Evolutionary conservation across 2,113 vertebrate genomes (phyloP), one percentile per base, ranked within the genome.

Genomic region (Damaliscus lunatus): DNA sequence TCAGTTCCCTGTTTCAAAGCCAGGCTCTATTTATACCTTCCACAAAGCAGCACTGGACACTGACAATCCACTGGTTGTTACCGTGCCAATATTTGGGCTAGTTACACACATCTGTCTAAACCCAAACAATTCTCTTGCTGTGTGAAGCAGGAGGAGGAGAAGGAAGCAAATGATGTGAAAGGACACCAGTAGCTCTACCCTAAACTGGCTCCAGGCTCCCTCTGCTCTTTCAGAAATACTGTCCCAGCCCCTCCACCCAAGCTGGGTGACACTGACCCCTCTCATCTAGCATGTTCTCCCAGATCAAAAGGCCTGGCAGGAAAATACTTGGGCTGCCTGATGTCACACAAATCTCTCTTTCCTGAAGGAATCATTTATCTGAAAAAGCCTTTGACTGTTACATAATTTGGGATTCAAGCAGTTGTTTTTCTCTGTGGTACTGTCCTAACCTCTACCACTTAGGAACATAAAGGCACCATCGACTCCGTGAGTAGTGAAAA

Each of bases 41-140:
- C 78, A 93, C 12, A 36, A 96, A 96, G 97, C 97, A 94, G 90
- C 94, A 91, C 17, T 81, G 78, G 94, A 80, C 4, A 0, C 96
- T 55, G 85, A 99, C 98, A 99, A 99, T 97, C 33, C 59, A 91
- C 74, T 5, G 0, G 92, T 98, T 98, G 98, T 99, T 98, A 78
- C 6, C 31, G 91, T 52, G 36, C 93, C 96, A 96, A 91, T 92
- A 1, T 85, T 95, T 96, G 98, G 97, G 97, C 96, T 90, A 84
- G 71, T 83, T 94, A 98, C 87, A 97, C 84, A 36, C 98, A 98
- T 98, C 98, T 98, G 98, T 98, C 98, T 84, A 13, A 97, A 92
- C 15, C 19, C 16, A 98, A 98, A 99, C 99, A 99, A 98, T 98
- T 94, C 43, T 0, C 90, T 27, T 77, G 98, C 98, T 99, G 98